Conservation (phyloP, 2,888 invertebrate species). For the Eupithecia inturbata region DNA sequence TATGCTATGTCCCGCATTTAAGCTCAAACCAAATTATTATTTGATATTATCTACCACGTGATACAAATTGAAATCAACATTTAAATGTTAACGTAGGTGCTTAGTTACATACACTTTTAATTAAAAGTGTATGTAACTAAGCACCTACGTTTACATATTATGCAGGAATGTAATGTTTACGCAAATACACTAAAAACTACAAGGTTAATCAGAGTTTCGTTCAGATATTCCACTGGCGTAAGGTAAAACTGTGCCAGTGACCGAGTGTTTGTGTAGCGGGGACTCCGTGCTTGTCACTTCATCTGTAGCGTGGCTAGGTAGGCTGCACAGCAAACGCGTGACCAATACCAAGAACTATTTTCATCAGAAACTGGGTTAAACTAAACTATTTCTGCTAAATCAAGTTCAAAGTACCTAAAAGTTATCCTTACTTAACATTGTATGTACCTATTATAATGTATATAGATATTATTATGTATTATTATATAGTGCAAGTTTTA, state of each 20-base stretch:
- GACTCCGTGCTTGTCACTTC: conserved; percentile 15
- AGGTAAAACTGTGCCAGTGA: conserved; percentile 31
- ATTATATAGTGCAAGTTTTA: no score
- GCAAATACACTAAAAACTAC: conserved; percentile 25
- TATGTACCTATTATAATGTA: no score
- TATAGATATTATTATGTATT: no score
- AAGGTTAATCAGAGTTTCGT: conserved; percentile 28
- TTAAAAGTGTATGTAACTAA: conserved; percentile 10
- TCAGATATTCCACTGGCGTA: conserved; percentile 30
- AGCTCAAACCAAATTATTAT: not conserved
- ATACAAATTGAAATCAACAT: conserved; percentile 15
- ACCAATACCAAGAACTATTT: not conserved
- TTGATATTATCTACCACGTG: not conserved
- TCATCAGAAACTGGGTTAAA: not conserved
- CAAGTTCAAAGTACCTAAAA: not conserved
- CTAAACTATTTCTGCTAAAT: not conserved
- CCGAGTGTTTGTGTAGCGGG: conserved; percentile 26
- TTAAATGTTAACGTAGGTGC: conserved; percentile 17
- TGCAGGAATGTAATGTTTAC: conserved; percentile 27
- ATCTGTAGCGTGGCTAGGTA: not conserved
- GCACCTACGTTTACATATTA: no score
- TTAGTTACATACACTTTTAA: conserved; percentile 10
- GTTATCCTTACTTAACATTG: no score
- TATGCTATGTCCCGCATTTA: no score
- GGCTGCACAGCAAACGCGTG: not conserved